A percentile compares a stretch with the other conserved stretches of the same genome.
These are phyloP conservation scores for Eretmocerus hayati DNA, from an alignment of 2,888 invertebrate species.

Conservation along the genomic window DNA sequence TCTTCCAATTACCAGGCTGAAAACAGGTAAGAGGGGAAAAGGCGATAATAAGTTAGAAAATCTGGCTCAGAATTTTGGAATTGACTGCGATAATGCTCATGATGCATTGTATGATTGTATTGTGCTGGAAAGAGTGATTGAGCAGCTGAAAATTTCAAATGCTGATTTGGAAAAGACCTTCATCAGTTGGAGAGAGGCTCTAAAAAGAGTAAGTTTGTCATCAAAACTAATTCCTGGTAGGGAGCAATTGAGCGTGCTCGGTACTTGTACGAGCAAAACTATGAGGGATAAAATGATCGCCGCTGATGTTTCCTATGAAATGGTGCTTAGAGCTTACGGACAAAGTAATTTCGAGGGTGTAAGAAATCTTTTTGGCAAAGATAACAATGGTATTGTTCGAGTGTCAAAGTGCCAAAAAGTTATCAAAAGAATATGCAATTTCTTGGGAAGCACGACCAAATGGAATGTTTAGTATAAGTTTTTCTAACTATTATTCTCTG, in stretches of 20 bases:
- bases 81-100: conserved; percentile 5
- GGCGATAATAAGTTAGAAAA: conserved; percentile 8
- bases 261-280: background rate
- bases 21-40: conserved; percentile 1
- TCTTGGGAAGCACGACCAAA: too few species aligned
- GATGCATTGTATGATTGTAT: conserved; percentile 8
- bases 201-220: background rate
- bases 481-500: too few species aligned
- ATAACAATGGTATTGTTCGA: background rate
- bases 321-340: background rate
- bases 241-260: background rate
- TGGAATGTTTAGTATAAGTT: too few species aligned
- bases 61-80: background rate
- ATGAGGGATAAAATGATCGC: background rate
- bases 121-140: conserved; percentile 1
- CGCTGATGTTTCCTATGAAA: background rate
- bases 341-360: background rate
- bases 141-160: background rate
- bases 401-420: background rate
- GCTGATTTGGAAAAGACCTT: background rate
- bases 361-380: background rate
- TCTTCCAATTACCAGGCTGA: conserved; percentile 6
- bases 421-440: background rate
- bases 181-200: background rate
- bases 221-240: background rate